Percentiles rank a stretch among this genome's conserved stretches.
phyloP scores from a whole-genome alignment of 2,113 vertebrate species.

The Alaudala cheleensis region DNA sequence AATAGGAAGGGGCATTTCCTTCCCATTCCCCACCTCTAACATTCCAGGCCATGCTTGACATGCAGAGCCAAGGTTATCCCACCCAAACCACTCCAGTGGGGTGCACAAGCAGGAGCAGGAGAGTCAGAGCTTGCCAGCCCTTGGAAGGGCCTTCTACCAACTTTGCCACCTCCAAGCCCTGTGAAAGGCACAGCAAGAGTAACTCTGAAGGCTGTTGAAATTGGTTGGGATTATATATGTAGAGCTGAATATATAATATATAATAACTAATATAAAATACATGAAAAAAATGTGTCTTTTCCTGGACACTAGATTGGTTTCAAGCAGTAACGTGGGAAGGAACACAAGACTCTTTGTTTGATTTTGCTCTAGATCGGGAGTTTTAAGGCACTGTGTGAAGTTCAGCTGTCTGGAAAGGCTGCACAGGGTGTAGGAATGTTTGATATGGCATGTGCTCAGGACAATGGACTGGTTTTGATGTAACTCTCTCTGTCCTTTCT shows the following conservation, averaged over 20 bases:
- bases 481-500: constrained; percentile 1
- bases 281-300: background rate
- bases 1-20: background rate
- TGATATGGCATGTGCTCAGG: background rate
- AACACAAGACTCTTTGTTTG: background rate
- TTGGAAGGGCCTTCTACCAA: background rate
- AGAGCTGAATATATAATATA: background rate
- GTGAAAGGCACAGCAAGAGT: background rate
- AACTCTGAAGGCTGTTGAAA: background rate
- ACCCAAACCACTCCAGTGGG: background rate
- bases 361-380: background rate
- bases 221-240: background rate
- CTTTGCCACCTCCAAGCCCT: background rate
- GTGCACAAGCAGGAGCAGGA: background rate
- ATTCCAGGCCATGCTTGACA: background rate
- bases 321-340: background rate
- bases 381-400: background rate
- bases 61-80: background rate
- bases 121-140: background rate
- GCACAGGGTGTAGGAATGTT: background rate
- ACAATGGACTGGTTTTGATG: background rate
- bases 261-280: too few species aligned
- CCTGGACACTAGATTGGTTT: background rate
- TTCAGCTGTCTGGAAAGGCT: background rate
- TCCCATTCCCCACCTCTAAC: background rate